phyloP scores from a whole-genome alignment of 2,113 vertebrate genomes.

The Cyphomyrus discorhynchus region DNA sequence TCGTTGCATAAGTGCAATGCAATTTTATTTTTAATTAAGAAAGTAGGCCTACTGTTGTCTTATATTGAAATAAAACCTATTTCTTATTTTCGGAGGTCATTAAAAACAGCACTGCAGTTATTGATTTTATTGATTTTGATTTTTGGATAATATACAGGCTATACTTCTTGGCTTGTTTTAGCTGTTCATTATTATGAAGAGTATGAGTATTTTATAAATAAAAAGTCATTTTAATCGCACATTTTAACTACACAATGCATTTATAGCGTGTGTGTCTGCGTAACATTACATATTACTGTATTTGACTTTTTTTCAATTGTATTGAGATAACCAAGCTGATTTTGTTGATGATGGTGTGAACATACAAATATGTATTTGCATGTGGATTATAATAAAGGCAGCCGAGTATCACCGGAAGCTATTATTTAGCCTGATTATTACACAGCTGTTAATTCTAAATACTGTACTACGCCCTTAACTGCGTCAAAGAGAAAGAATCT shows the following conservation, averaged over 20 bases:
- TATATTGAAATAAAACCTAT: background rate
- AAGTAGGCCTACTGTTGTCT: background rate
- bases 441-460: background rate
- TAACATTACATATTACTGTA: background rate
- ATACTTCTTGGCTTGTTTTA: background rate
- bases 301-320: background rate
- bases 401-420: background rate
- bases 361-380: background rate
- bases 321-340: background rate
- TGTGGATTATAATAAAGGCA: background rate
- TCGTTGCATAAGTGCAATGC: background rate
- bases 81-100: background rate
- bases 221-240: background rate
- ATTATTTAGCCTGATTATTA: background rate
- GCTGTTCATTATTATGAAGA: background rate
- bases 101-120: constrained; percentile 38
- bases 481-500: background rate
- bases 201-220: background rate
- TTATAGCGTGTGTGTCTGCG: background rate
- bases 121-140: constrained; percentile 50
- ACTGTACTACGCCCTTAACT: background rate
- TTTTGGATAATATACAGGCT: background rate
- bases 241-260: background rate
- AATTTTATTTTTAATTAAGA: background rate
- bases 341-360: background rate